Base-by-base conservation (phyloP, 2,797 vertebrate genomes). In the Pseudotriccus pelzelni region DNA sequence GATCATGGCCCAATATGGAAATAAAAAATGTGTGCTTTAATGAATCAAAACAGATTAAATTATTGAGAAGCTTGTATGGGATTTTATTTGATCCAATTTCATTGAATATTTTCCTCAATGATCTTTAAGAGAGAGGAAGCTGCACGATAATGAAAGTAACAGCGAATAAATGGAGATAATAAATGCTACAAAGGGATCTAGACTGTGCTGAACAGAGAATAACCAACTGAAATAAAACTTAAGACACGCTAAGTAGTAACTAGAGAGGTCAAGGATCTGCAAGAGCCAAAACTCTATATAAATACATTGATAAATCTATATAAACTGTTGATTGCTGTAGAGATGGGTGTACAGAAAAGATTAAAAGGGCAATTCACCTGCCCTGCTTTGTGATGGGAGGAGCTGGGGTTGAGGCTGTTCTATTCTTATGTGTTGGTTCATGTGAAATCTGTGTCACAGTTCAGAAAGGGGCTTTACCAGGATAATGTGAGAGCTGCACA, bases 51-150 rank as follows among this genome's bases (percentile, higher is more conserved):
- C 86, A n/a, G 53, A 94, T 96, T 94, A 77, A 94, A 62, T 89
- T 82, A 90, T 80, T 87, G 78, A 91, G 46, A 83, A 89, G 20
- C 39, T 83, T 89, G 47, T 76, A 77, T 67, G 19, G 73, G 68
- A 89, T 95, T 94, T 96, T 91, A 94, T 96, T 94, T 91, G 80
- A 93, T 86, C 75, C 58, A 89, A 69, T 93, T 81, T 83, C 27
- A 87, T 69, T 67, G 53, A 93, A 46, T 82, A 64, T 68, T 83
- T 87, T 89, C 37, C 36, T 75, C 95, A 87, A 77, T 43, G 67
- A 53, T 87, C 56, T 84, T 83, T 60, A 90, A 92, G n/a, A 70
- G 14, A 47, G 19, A 90, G 32, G 59, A 95, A 92, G 49, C 34
- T 83, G 41, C 24, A 43, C 32, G 37, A 37, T 67, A 89, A 77